These are phyloP conservation scores for Apamea anceps DNA, from an alignment of 2,888 invertebrate species.

Conservation along the genomic window DNA sequence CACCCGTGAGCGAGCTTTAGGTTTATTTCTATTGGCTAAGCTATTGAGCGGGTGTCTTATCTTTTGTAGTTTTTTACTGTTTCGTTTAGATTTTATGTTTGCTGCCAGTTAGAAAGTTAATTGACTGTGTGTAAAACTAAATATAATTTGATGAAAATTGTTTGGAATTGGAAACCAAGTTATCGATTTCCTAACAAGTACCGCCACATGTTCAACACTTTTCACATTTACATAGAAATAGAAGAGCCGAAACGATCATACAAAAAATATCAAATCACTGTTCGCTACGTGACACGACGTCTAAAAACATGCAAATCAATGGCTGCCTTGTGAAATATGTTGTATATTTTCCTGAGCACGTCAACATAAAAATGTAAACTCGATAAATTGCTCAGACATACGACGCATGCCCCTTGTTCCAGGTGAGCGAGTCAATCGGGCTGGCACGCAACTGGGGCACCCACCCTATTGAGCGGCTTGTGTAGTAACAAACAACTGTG, in stretches of 20 bases:
- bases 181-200: not conserved
- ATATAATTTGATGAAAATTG: not conserved
- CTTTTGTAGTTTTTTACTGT: conserved; percentile 44
- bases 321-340: conserved; percentile 55
- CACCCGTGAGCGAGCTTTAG: conserved; percentile 53
- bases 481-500: conserved; percentile 44
- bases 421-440: conserved; percentile 81
- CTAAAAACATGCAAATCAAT: conserved; percentile 57
- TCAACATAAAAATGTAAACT: conserved; percentile 71
- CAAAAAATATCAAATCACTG: conserved; percentile 64
- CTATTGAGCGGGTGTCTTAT: conserved; percentile 42
- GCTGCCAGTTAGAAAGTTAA: conserved; percentile 27
- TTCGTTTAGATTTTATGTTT: conserved; percentile 49
- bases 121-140: conserved; percentile 3
- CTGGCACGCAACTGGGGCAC: conserved; percentile 73
- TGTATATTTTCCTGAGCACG: conserved; percentile 59
- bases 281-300: conserved; percentile 64
- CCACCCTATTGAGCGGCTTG: conserved; percentile 70
- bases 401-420: conserved; percentile 79
- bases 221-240: conserved; percentile 67
- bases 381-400: conserved; percentile 71
- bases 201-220: not conserved
- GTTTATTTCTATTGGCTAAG: conserved; percentile 54
- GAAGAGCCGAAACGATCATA: conserved; percentile 45
- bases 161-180: not conserved